Evolutionary conservation across 1,140 invertebrate genomes (phyloP), one percentile per base, ranked within the genome.

Genomic region (Macrotrachela quadricornifera): DNA sequence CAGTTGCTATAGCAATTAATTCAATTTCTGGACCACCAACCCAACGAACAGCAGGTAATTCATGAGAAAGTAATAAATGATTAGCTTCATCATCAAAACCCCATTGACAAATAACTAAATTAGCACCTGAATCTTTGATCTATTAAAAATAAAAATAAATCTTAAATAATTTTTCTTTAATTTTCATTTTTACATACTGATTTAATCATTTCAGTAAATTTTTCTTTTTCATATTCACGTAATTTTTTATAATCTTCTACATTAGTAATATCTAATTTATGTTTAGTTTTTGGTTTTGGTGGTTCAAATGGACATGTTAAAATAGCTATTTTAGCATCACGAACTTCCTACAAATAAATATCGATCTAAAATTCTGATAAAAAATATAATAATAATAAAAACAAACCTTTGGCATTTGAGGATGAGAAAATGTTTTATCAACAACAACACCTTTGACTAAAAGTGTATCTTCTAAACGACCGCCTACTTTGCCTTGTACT

Each of bases 51-150:
- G 94, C 92, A 6, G 94, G 94, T 46, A 99, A 72, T 51, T 90
- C 68, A 61, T 83, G 80, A 62, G 95, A 83, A 13, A 96, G 74
- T 30, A 99, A 73, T 39, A 99, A 73, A 72, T 99, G 92, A 69
- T 97, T 99, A 0, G 94, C 94, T 73, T 99, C 94, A 69, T 99
- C 94, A 69, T 99, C 94, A 69, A 99, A 99, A 55, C 94, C 94
- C 92, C 94, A 99, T 63, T 99, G 94, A 67, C 94, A 99, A 61
- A 99, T 95, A 3, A 88, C 94, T 46, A 99, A 71, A 14, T 83
- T 96, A 0, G 92, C 82, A n/a, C 94, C 94, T 18, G 84, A 80
- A 51, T 83, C 80, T 72, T 97, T 97, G 0, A 81, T 76, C 72
- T 77, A 57, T 13, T 21, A 8, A 39, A 8, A 49, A n/a, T n/a